These are phyloP conservation scores for Lucinisca nassula DNA, from an alignment of 2,888 invertebrate genomes.

Conservation along the genomic window DNA sequence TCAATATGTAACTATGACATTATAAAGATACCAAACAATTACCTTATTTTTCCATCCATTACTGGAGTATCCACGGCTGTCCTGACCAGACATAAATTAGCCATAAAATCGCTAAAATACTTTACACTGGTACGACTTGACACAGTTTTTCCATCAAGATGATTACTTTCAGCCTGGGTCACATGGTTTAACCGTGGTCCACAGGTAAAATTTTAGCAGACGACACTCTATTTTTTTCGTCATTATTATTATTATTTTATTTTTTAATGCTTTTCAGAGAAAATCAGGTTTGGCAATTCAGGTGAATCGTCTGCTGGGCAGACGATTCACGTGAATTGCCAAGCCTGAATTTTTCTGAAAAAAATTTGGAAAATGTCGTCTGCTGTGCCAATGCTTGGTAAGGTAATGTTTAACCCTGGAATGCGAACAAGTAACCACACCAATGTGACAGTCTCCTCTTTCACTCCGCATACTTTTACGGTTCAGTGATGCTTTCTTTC, in stretches of 20 bases:
- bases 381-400: no score
- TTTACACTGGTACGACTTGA: not conserved
- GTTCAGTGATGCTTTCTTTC: not conserved
- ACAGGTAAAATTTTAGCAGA: not conserved
- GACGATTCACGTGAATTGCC: no score
- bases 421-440: not conserved
- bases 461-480: conserved; percentile 7
- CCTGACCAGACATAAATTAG: conserved; percentile 1
- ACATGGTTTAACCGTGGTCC: not conserved
- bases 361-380: no score
- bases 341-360: no score
- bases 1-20: no score
- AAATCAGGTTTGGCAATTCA: no score
- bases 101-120: not conserved
- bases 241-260: no score
- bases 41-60: not conserved
- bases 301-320: no score
- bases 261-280: no score
- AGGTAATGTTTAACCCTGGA: not conserved
- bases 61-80: not conserved
- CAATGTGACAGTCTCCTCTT: not conserved
- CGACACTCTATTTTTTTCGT: no score
- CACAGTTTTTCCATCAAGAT: not conserved
- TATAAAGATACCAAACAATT: not conserved
- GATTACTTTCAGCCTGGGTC: not conserved